phyloP scores from a whole-genome alignment of 1,140 invertebrate species.

The Physella acuta region DNA sequence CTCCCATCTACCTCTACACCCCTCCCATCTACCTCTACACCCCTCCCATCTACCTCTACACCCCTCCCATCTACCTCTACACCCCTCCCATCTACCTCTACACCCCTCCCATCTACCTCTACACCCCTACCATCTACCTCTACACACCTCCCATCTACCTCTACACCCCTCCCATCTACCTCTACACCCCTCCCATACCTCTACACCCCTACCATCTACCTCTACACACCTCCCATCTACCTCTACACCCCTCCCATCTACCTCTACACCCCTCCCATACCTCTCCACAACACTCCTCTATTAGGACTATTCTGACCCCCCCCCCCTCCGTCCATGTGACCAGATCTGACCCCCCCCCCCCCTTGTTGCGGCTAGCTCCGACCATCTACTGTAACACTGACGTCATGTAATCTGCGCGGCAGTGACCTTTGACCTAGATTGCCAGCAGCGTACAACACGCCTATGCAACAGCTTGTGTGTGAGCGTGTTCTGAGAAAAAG shows the following conservation, averaged over 20 bases:
- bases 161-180: neutral
- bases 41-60: neutral
- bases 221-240: neutral
- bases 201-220: neutral
- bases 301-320: neutral
- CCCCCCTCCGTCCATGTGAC: no score
- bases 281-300: neutral
- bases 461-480: no score
- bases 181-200: neutral
- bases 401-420: no score
- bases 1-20: conserved; percentile 3
- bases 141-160: neutral
- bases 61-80: neutral
- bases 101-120: no score
- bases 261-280: neutral
- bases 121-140: no score
- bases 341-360: neutral
- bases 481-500: no score
- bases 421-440: no score
- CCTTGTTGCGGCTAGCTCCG: no score
- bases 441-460: no score
- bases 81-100: neutral
- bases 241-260: neutral
- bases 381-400: no score
- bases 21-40: neutral